phyloP scores from a whole-genome alignment of 2,888 invertebrate species.

The Athalia cordata region DNA sequence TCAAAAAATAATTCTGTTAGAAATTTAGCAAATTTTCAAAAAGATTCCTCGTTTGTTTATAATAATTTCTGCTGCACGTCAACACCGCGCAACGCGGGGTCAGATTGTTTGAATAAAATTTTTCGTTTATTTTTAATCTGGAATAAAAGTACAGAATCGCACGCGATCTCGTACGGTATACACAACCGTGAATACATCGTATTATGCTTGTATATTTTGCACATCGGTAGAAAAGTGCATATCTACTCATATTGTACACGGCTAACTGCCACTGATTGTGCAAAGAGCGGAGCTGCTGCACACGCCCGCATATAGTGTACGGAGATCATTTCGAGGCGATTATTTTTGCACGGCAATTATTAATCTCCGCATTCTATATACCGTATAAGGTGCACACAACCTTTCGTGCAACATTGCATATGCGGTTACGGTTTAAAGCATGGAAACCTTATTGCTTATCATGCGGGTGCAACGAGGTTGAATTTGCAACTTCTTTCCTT shows the following conservation, averaged over 20 bases:
- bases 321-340: conserved; percentile 41
- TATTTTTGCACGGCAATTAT: conserved; percentile 45
- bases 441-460: background rate
- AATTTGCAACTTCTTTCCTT: conserved; percentile 29
- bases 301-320: background rate
- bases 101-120: conserved; percentile 33
- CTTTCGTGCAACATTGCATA: conserved; percentile 7
- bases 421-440: background rate
- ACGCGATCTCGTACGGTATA: conserved; percentile 20
- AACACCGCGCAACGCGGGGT: conserved; percentile 7
- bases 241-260: too few relatives aligned
- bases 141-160: conserved; percentile 6
- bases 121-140: conserved; percentile 8
- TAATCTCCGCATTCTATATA: conserved; percentile 34
- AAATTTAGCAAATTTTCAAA: background rate
- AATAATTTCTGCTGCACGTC: background rate
- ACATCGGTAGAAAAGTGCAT: too few relatives aligned
- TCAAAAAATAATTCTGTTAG: background rate
- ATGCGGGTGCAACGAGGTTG: conserved; percentile 23
- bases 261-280: too few relatives aligned
- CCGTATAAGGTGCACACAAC: background rate
- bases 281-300: background rate
- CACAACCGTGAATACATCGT: background rate
- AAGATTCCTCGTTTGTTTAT: background rate
- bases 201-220: too few relatives aligned